A percentile compares a stretch with the other conserved stretches of the same genome.
These are phyloP conservation scores for Tachyglossus aculeatus DNA, from an alignment of 2,797 vertebrate species.

Conservation along the genomic window DNA sequence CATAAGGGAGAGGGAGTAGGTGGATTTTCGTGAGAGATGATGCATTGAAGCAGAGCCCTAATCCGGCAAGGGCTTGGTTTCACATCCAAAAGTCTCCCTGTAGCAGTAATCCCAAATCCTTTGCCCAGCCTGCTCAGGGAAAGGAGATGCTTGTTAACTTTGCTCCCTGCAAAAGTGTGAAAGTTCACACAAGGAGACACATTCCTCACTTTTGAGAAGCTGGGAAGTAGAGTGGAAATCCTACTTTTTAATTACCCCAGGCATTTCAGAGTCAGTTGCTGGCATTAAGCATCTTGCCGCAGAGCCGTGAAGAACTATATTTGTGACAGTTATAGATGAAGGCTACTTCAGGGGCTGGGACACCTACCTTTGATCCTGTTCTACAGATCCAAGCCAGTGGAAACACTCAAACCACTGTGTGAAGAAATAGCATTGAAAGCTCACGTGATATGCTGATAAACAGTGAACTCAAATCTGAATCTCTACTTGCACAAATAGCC, in stretches of 20 bases:
- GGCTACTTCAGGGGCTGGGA: neutral
- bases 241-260: constrained; percentile 29
- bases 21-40: too few species aligned
- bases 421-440: neutral
- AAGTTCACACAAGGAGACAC: constrained; percentile 8
- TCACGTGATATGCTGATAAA: neutral
- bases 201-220: constrained; percentile 6
- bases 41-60: too few species aligned
- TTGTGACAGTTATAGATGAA: neutral
- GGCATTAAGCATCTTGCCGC: too few species aligned
- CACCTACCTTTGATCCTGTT: neutral
- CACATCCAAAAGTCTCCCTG: neutral
- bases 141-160: neutral
- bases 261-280: constrained; percentile 27
- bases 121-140: neutral
- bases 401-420: too few species aligned
- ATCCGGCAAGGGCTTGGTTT: neutral
- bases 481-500: neutral
- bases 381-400: neutral
- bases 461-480: neutral
- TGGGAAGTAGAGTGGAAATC: constrained; percentile 23
- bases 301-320: too few species aligned
- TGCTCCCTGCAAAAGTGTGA: neutral
- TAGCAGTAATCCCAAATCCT: neutral
- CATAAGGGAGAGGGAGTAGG: too few species aligned